Evolutionary conservation across 1,140 invertebrate species (phyloP), one percentile per base, ranked within the genome.

Genomic region (Notospermus geniculatus): DNA sequence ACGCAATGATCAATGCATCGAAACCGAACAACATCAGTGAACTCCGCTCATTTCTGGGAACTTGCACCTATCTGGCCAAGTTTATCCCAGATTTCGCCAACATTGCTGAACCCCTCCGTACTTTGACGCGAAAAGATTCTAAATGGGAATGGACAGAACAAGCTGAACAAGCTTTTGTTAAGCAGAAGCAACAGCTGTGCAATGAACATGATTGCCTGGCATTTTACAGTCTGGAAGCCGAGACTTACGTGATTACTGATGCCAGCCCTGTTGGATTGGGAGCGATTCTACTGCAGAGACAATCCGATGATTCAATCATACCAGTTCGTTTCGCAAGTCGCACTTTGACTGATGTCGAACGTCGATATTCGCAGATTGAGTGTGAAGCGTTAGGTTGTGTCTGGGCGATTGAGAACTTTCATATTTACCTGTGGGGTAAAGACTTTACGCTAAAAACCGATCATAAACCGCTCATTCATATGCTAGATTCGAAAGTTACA

Each of bases 261-360:
- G 82, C 80, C 0, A 78, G 75, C 54, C 80, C 81, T 15, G 73
- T 78, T 13, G 79, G 70, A 7, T 58, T 84, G 54, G 79, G 73
- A 19, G 75, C 68, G 13, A 77, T 82, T 2, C 59, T 82, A 23
- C 39, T 72, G 1, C 53, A 72, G 36, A 43, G 11, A 43, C 39
- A 43, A 43, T 43, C 39, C 19, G 39, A 43, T 43, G 39, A 43
- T 13, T 43, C 39, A 19, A 13, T 43, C 11, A 43, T 13, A 43
- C 39, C 39, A 43, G 39, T 43, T 13, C 11, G 11, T 43, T 43
- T 13, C 19, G 39, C 39, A 43, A 43, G 39, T 19, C 11, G 39
- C 11, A 13, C 39, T 43, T 43, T 43, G 39, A 43, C 39, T 19
- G 39, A 43, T 43, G 19, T 19, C 19, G 39, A 43, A 43, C 39